phyloP scores from a whole-genome alignment of 2,113 vertebrate species.

The Chunga burmeisteri region DNA sequence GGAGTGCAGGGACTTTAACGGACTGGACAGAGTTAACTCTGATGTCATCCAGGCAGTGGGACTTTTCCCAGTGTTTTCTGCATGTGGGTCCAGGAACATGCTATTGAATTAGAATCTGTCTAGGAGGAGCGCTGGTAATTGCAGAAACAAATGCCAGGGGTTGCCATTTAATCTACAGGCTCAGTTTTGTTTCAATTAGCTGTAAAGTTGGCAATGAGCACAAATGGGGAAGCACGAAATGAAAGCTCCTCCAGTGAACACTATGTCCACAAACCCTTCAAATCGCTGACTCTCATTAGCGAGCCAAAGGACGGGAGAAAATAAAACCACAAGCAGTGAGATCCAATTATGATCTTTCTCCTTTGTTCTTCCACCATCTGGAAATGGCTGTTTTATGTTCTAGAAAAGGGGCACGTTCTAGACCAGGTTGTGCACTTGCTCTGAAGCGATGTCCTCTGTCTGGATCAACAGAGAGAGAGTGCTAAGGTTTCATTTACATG shows the following conservation, averaged over 20 bases:
- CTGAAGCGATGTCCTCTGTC: not conserved
- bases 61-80: conserved; percentile 43
- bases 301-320: conserved; percentile 14
- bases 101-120: conserved; percentile 47
- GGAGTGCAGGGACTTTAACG: not conserved
- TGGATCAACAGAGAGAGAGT: not conserved
- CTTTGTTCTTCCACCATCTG: conserved; percentile 29
- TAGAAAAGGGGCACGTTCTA: conserved; percentile 1
- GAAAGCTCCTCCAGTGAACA: conserved; percentile 35
- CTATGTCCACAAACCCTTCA: conserved; percentile 18
- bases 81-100: conserved; percentile 17
- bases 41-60: conserved; percentile 20
- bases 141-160: conserved; percentile 50
- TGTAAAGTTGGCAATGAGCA: conserved; percentile 50
- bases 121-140: conserved; percentile 38
- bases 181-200: conserved; percentile 63
- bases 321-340: conserved; percentile 33
- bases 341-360: conserved; percentile 26
- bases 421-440: not conserved
- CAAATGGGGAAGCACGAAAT: conserved; percentile 44
- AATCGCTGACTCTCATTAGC: not conserved
- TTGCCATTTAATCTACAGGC: conserved; percentile 57
- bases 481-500: not conserved
- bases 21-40: conserved; percentile 44
- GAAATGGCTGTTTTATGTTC: not conserved